Evolutionary conservation across 1,140 invertebrate genomes (phyloP).

Genomic region (Megalopta genalis): DNA sequence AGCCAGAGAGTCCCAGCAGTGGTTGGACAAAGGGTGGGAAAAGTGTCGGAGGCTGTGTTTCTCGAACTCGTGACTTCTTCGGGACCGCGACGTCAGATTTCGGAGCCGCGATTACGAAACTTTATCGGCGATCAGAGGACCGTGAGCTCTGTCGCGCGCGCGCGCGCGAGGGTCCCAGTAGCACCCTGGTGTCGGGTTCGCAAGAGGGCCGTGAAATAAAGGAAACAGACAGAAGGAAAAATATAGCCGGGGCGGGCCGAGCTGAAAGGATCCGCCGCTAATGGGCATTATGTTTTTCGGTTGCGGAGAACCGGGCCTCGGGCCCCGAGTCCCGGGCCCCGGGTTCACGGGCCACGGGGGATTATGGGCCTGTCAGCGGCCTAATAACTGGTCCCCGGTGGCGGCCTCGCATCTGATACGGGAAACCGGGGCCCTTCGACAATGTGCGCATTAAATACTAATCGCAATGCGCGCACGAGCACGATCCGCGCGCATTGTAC

Average conservation of each 20-base stretch:
- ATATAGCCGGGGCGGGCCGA: slow-evolving; percentile 23
- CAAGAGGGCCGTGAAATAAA: slow-evolving; percentile 12
- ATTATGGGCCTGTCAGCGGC: slow-evolving; percentile 74
- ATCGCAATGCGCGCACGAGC: slow-evolving; percentile 69
- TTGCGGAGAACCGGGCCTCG: slow-evolving; percentile 14
- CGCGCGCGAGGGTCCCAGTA: slow-evolving; percentile 7
- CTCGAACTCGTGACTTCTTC: slow-evolving; percentile 4
- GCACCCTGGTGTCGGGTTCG: slow-evolving; percentile 1
- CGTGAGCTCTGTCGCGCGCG: background rate
- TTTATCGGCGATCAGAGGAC: slow-evolving; percentile 10
- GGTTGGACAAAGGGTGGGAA: background rate
- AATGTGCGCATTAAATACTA: slow-evolving; percentile 74
- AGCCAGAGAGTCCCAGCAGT: no score
- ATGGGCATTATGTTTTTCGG: slow-evolving; percentile 74
- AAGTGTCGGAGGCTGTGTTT: background rate
- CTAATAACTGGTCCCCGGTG: slow-evolving; percentile 72
- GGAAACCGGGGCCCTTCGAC: slow-evolving; percentile 63
- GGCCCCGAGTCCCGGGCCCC: no score
- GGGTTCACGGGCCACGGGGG: slow-evolving; percentile 27
- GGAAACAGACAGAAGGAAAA: slow-evolving; percentile 45
- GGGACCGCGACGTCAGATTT: background rate
- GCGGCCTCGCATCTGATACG: slow-evolving; percentile 66
- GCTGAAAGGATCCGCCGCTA: slow-evolving; percentile 69
- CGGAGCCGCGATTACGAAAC: slow-evolving; percentile 6
- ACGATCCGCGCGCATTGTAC: slow-evolving; percentile 55